Conservation (phyloP, 2,113 vertebrate species). For the Anarhynchus alexandrinus region DNA sequence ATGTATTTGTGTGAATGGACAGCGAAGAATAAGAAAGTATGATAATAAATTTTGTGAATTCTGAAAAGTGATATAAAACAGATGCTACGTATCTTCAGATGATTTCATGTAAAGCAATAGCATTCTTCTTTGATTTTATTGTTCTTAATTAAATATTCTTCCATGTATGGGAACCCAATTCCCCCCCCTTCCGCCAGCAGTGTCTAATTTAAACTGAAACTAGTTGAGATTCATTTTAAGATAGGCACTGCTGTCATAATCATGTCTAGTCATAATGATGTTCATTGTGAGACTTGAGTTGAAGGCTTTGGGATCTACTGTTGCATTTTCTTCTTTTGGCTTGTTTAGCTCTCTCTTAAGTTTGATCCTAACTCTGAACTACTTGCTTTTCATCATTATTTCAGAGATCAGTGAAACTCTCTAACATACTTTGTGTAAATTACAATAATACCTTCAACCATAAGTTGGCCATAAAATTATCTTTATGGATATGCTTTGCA, state of each 20-base stretch:
- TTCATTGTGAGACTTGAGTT: background rate
- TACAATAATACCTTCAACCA: background rate
- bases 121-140: background rate
- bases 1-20: background rate
- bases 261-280: background rate
- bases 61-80: background rate
- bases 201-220: background rate
- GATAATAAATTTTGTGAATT: background rate
- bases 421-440: background rate
- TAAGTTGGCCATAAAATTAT: background rate
- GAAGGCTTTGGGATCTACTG: background rate
- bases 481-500: background rate
- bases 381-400: background rate
- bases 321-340: background rate
- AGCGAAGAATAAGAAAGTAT: background rate
- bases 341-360: background rate
- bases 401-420: background rate
- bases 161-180: background rate
- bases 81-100: background rate
- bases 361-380: background rate
- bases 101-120: background rate
- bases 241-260: background rate
- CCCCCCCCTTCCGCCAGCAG: background rate
- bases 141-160: background rate
- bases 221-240: background rate